Evolutionary conservation across 2,113 vertebrate genomes (phyloP).

Genomic region (Dermatemys mawii): DNA sequence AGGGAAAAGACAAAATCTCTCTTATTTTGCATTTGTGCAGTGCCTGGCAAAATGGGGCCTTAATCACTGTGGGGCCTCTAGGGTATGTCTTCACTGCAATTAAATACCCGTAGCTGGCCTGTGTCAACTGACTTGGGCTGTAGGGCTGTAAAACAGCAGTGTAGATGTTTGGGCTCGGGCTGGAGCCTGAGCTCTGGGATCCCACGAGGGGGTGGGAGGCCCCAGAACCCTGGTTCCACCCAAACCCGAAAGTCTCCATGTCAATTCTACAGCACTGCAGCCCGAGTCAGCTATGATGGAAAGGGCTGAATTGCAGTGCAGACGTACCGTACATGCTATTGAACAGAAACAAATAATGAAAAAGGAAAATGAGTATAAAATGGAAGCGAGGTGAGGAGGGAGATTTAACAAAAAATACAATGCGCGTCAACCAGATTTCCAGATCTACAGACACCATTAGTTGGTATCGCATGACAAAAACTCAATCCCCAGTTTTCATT

Average conservation of each 20-base stretch:
- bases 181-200: not conserved
- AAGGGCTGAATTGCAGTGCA: not conserved
- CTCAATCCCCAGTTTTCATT: not conserved
- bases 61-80: not conserved
- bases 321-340: not conserved
- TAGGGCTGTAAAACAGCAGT: not conserved
- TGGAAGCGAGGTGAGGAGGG: not conserved
- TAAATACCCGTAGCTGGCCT: not conserved
- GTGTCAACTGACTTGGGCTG: not conserved
- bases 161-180: not conserved
- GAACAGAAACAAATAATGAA: not conserved
- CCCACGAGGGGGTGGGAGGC: not conserved
- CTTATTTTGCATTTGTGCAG: accelerated
- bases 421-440: not conserved
- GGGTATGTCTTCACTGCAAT: not conserved
- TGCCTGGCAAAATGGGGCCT: not conserved
- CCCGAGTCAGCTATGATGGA: not conserved
- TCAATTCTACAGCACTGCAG: not conserved
- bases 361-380: not conserved
- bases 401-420: not conserved
- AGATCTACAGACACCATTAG: not conserved
- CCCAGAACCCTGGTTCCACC: not conserved
- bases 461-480: not conserved
- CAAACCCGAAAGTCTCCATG: not conserved
- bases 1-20: not conserved